phyloP scores from a whole-genome alignment of 35 echinoderm and acorn worm species.

The Amphiura filiformis region DNA sequence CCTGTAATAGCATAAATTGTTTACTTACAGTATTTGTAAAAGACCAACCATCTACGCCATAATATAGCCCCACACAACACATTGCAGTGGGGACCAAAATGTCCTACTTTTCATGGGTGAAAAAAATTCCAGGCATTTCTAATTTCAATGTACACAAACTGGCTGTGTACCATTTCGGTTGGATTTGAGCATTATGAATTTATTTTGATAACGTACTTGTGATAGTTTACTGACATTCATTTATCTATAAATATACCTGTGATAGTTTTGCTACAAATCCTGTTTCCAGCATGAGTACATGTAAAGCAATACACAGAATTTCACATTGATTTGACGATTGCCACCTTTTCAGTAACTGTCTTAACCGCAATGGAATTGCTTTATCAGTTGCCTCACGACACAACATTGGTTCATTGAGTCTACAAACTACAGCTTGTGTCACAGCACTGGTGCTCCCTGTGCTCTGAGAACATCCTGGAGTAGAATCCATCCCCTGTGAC shows the following conservation, averaged over 20 bases:
- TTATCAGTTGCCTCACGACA: constrained; percentile 45
- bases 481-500: not conserved
- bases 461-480: not conserved
- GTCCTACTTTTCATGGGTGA: too few species aligned
- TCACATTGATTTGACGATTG: constrained; percentile 43
- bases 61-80: too few species aligned
- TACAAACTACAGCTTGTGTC: not conserved
- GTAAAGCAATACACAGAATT: constrained; percentile 68
- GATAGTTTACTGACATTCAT: too few species aligned
- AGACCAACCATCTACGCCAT: too few species aligned
- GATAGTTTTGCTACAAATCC: constrained; percentile 52
- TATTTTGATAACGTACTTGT: too few species aligned
- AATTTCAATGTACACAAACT: too few species aligned
- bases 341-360: constrained; percentile 27
- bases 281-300: constrained; percentile 83
- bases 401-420: constrained; percentile 38
- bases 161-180: too few species aligned
- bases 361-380: constrained; percentile 55
- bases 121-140: too few species aligned
- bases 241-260: not conserved
- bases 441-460: not conserved
- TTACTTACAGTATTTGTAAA: too few species aligned
- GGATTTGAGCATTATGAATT: too few species aligned
- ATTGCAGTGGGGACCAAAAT: too few species aligned
- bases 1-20: too few species aligned